Evolutionary conservation across 2,797 vertebrate species (phyloP).

Genomic region (Enteromius argenteus): DNA sequence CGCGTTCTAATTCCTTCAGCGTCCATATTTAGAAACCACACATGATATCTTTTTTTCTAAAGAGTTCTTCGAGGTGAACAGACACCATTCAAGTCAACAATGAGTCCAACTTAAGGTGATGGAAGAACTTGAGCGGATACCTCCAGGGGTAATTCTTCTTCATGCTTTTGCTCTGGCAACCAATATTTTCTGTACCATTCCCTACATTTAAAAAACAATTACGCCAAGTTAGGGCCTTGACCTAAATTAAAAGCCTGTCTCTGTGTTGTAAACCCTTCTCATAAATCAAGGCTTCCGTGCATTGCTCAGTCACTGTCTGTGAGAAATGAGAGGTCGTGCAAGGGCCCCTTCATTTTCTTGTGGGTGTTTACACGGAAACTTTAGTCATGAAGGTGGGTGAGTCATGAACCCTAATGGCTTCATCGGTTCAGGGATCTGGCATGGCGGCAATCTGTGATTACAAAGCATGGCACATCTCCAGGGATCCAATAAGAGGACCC

Average conservation of each 20-base stretch:
- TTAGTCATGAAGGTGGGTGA: constrained; percentile 57
- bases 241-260: constrained; percentile 70
- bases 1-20: background rate
- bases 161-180: constrained; percentile 45
- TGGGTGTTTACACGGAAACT: constrained; percentile 56
- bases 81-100: constrained; percentile 24
- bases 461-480: constrained; percentile 56
- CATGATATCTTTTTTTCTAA: background rate
- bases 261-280: constrained; percentile 43
- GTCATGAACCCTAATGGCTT: constrained; percentile 59
- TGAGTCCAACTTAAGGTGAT: constrained; percentile 9
- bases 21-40: constrained; percentile 4
- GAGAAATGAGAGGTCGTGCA: constrained; percentile 55
- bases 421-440: constrained; percentile 55
- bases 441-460: constrained; percentile 57
- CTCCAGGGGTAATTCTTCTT: constrained; percentile 18
- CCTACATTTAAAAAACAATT: constrained; percentile 73
- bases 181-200: constrained; percentile 54
- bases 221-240: constrained; percentile 64
- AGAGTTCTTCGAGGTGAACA: constrained; percentile 7
- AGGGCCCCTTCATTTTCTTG: constrained; percentile 50
- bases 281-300: constrained; percentile 52
- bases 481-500: constrained; percentile 47
- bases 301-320: constrained; percentile 51
- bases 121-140: constrained; percentile 19